A percentile compares a stretch with the other conserved stretches of the same genome.
These are phyloP conservation scores for Prorops nasuta DNA, from an alignment of 1,140 invertebrate genomes.

Conservation along the genomic window DNA sequence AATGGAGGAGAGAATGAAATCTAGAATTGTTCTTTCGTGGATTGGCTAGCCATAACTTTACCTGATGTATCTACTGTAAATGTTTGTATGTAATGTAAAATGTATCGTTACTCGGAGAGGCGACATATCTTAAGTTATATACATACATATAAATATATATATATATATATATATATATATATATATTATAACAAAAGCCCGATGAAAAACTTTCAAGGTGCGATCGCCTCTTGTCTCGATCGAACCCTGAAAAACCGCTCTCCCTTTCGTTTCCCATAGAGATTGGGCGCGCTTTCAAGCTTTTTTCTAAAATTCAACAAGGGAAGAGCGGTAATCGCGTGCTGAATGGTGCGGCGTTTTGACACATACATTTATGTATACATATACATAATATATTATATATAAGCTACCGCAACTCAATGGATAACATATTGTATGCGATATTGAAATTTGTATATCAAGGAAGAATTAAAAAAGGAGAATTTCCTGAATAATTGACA, in stretches of 20 bases:
- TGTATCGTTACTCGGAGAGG: conserved; percentile 49
- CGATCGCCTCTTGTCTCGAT: no score
- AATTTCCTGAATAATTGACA: conserved; percentile 44
- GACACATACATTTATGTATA: conserved; percentile 38
- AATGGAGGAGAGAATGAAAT: neutral
- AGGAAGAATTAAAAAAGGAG: conserved; percentile 50
- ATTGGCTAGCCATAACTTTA: conserved; percentile 26
- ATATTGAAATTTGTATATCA: conserved; percentile 53
- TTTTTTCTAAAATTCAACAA: neutral
- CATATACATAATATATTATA: conserved; percentile 42
- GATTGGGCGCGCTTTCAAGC: no score
- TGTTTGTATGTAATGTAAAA: conserved; percentile 56
- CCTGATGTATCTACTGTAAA: conserved; percentile 55
- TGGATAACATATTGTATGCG: conserved; percentile 42
- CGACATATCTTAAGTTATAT: conserved; percentile 51
- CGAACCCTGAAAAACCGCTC: no score
- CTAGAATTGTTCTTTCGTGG: conserved; percentile 16
- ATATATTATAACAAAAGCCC: neutral
- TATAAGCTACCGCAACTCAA: conserved; percentile 48
- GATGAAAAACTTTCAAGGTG: no score
- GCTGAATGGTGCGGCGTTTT: conserved; percentile 21
- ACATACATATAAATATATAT: conserved; percentile 17
- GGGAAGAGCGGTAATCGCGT: conserved; percentile 13
- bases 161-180: conserved; percentile 30
- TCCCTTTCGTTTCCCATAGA: no score